These are phyloP conservation scores for Kuschelorhynchus macadamiae DNA, from an alignment of 2,888 invertebrate genomes.

Conservation along the genomic window DNA sequence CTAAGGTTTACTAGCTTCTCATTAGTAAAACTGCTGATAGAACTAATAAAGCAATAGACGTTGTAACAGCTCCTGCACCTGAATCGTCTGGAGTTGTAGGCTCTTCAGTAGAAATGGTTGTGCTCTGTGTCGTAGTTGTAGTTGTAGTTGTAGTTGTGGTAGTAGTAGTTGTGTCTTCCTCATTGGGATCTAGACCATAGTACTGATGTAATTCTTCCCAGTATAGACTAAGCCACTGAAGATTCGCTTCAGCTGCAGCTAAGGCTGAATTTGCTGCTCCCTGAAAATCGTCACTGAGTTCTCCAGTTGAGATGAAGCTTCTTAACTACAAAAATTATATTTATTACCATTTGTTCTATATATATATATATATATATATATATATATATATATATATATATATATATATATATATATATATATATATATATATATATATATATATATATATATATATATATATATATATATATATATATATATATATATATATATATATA, in stretches of 20 bases:
- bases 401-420: too few relatives aligned
- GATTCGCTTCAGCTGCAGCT: conserved; percentile 37
- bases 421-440: too few relatives aligned
- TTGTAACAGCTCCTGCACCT: not conserved
- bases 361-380: too few relatives aligned
- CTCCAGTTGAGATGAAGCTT: conserved; percentile 28
- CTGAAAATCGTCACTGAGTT: conserved; percentile 42
- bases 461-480: too few relatives aligned
- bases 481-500: too few relatives aligned
- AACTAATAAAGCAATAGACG: conserved; percentile 1
- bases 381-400: too few relatives aligned
- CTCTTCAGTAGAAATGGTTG: too few relatives aligned
- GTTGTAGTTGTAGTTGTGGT: conserved; percentile 8
- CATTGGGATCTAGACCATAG: conserved; percentile 38
- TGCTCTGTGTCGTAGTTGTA: not conserved
- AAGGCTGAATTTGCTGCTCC: conserved; percentile 34
- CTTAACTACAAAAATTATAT: conserved; percentile 44
- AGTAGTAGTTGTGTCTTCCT: not conserved
- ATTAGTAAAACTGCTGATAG: not conserved
- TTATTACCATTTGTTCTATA: too few relatives aligned
- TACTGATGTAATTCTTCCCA: conserved; percentile 41
- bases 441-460: too few relatives aligned
- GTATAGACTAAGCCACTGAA: conserved; percentile 38
- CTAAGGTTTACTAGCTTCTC: not conserved
- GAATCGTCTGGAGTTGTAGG: not conserved